Base-by-base conservation (phyloP, 2,888 invertebrate genomes). In the Drosophila anomalata region DNA sequence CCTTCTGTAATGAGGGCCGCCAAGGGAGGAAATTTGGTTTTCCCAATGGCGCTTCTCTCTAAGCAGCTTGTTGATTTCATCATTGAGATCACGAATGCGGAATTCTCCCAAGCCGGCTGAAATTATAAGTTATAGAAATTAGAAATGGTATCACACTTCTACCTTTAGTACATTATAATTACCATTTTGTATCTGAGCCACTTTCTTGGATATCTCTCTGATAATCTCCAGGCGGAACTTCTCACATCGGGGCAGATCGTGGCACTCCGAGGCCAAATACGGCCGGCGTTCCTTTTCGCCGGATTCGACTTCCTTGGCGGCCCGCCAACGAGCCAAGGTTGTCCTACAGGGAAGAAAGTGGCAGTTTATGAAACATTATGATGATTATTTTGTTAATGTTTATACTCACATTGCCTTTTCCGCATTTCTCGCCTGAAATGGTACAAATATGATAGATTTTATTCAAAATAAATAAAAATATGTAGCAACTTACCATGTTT, bases 1-100 rank as follows among this genome's bases (percentile, higher is more conserved):
- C 77, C 96, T 94, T 54, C 96, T 95, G 90, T 97, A 97, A 92
- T 99, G 99, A 0, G 98, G 97, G 0, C 99, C 99, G 1, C 99
- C 99, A 1, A 99, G 93, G 67, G 98, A 96, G 79, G 96, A 96
- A 77, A 99, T 99, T 90, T 99, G 96, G 56, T 96, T 96, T 90
- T 99, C 99, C 99, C 99, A 99, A 90, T 99, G 98, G 0, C 98
- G 94, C 90, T 99, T 99, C 90, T 99, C 98, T 50, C 99, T 93
- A 67, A 99, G 93, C 74, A 99, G 91, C 92, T 99, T 99, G 92
- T 99, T 99, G 79, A 99, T 99, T 92, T 99, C 99, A 92, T 99
- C 99, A 91, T 99, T 99, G 22, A 99, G 93, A 91, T 99, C 99
- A 14, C 99, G 94, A 75, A 99, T 97, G 24, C 99, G 95, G 91